Conservation (phyloP, 2,888 invertebrate genomes). For the Sphaerolaimus hirsutus region DNA sequence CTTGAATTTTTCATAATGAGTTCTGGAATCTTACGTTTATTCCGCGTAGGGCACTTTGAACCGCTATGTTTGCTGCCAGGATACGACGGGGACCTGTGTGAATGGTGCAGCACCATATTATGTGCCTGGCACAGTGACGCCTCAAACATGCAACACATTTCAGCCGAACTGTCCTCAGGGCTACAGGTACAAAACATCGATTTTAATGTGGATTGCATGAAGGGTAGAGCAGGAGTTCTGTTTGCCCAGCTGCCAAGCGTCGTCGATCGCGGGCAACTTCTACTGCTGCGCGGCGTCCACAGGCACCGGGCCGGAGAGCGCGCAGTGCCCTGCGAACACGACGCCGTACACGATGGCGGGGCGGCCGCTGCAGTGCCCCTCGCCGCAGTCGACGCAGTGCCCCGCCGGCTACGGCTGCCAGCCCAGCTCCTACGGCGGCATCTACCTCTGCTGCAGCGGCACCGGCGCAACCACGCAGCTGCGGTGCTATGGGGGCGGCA, state of each 20-base stretch:
- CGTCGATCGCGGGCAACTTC: not conserved
- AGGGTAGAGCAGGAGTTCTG: too few relatives aligned
- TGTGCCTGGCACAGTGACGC: not conserved
- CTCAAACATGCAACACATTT: not conserved
- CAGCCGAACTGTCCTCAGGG: not conserved
- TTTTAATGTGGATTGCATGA: too few relatives aligned
- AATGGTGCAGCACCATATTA: not conserved
- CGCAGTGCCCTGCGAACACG: not conserved
- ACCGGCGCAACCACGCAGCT: not conserved
- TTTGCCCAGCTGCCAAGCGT: not conserved
- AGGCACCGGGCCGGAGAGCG: not conserved
- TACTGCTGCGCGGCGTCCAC: not conserved
- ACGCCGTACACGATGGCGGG: not conserved
- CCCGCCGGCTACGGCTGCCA: not conserved
- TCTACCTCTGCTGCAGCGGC: not conserved
- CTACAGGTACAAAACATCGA: not conserved
- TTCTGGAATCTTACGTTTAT: too few relatives aligned
- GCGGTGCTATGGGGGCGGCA: too few relatives aligned
- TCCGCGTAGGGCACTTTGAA: not conserved
- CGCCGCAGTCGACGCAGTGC: not conserved
- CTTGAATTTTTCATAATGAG: too few relatives aligned
- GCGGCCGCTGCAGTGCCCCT: not conserved
- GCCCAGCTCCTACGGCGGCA: not conserved
- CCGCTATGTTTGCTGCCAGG: not conserved
- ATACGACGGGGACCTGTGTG: not conserved